These are phyloP conservation scores for Sturnira hondurensis DNA, from an alignment of 2,113 vertebrate genomes.

Conservation along the genomic window DNA sequence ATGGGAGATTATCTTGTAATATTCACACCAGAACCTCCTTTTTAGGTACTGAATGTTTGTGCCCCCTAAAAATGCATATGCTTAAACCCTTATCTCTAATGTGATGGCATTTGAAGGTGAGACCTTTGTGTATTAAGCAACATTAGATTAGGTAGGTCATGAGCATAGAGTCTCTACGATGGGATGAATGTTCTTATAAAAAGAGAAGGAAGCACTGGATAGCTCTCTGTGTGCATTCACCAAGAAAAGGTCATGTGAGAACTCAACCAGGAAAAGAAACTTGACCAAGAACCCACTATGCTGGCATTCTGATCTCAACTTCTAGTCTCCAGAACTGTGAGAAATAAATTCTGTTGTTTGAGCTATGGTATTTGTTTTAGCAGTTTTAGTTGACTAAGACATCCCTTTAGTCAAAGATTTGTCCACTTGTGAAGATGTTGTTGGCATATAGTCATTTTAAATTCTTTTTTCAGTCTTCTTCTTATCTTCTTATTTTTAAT, in stretches of 20 bases:
- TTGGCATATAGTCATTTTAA: background rate
- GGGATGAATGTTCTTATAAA: background rate
- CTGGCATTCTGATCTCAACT: background rate
- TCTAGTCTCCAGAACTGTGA: background rate
- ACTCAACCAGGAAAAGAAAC: background rate
- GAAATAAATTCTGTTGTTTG: background rate
- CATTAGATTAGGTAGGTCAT: background rate
- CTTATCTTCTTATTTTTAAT: too few species aligned
- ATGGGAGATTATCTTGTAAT: background rate
- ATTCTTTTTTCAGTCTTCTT: too few species aligned
- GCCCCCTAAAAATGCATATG: background rate
- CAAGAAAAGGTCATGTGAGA: background rate
- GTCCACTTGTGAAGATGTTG: background rate
- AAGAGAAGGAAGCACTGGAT: background rate
- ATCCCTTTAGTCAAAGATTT: background rate
- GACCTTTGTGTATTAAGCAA: background rate
- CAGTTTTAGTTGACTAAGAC: background rate
- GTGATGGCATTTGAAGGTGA: background rate
- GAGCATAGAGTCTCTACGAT: background rate
- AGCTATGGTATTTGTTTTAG: background rate
- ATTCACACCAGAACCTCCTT: background rate
- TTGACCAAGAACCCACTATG: background rate
- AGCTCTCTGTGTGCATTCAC: background rate
- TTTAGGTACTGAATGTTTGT: background rate
- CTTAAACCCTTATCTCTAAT: background rate